Evolutionary conservation across 1,140 invertebrate species (phyloP), one percentile per base, ranked within the genome.

Genomic region (Achatina immaculata): DNA sequence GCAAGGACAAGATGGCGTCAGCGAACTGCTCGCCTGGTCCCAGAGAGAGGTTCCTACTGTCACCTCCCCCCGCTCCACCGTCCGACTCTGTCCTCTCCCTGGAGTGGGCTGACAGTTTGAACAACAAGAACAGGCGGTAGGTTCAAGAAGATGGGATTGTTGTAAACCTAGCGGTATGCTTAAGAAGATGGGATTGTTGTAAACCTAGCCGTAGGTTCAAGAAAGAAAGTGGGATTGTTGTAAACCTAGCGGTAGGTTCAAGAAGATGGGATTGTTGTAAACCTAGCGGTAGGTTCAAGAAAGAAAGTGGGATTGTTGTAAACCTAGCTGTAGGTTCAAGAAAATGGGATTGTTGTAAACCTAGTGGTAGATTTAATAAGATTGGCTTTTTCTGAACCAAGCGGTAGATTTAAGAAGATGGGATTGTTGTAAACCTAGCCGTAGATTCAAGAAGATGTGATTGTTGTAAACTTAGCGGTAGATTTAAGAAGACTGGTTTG

Each of bases 51-150:
- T 78, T 78, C 62, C 62, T 68, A 2, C 38, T 78, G 19, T 45
- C 58, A 16, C 76, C 76, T 38, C 55, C 68, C 36, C 55, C 38
- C 9, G 58, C n/a, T 4, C 58, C 58, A 34, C 3, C 74, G 3
- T 58, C 45, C 28, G 74, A 76, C 34, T 76, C 74, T 0, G 74
- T 62, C 1, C 58, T 55, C n/a, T 34, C 58, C 34, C 14, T 68
- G 45, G 76, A 78, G 7, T 78, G 76, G 76, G 65, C 58, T 19
- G 76, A 78, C 65, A 45, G 40, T n/a, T 16, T 38, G 0, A 55
- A 43, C 74, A 48, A 36, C 74, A 78, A 78, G 76, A 78, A 78
- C 21, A 66, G 76, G 36, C 42, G 76, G 76, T 78, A 34, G 43
- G 48, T 74, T 28, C 42, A 28, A 11, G 65, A 16, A 68, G 11